These are phyloP conservation scores for Rhinoraja longicauda DNA, from an alignment of 2,797 vertebrate species.

Conservation along the genomic window DNA sequence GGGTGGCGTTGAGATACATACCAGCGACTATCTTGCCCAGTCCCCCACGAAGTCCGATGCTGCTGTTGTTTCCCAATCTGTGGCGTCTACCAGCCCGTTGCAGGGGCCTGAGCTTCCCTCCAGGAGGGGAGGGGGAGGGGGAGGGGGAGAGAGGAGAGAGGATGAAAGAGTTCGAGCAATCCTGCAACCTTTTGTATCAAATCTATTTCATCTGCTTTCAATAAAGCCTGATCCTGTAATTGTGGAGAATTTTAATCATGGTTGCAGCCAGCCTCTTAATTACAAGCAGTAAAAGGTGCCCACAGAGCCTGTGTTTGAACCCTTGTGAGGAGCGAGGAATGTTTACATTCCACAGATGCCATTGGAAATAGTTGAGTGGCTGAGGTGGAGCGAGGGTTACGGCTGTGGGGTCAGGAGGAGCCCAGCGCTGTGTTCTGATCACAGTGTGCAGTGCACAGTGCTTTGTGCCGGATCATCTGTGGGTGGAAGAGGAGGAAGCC, in stretches of 20 bases:
- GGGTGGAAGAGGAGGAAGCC: too few species aligned
- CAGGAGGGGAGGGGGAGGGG: background rate
- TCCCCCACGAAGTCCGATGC: background rate
- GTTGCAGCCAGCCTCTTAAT: background rate
- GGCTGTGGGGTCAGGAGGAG: background rate
- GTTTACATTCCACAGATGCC: constrained; percentile 26
- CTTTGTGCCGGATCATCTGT: background rate
- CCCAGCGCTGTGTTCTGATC: background rate
- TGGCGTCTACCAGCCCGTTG: background rate
- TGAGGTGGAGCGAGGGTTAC: background rate
- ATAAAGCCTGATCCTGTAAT: background rate
- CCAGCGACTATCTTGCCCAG: background rate
- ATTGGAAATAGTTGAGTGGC: background rate
- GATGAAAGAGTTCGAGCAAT: too few species aligned
- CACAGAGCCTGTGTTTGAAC: background rate
- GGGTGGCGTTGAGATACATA: background rate
- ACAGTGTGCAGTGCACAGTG: too few species aligned
- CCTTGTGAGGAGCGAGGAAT: background rate
- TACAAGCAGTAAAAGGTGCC: background rate
- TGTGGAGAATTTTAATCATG: background rate
- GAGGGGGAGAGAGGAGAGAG: background rate
- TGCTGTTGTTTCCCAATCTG: background rate
- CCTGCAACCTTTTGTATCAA: background rate
- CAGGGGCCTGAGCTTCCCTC: background rate
- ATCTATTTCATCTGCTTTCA: background rate